phyloP scores from a whole-genome alignment of 2,888 invertebrate species.

The Eugnorisma glareosa region DNA sequence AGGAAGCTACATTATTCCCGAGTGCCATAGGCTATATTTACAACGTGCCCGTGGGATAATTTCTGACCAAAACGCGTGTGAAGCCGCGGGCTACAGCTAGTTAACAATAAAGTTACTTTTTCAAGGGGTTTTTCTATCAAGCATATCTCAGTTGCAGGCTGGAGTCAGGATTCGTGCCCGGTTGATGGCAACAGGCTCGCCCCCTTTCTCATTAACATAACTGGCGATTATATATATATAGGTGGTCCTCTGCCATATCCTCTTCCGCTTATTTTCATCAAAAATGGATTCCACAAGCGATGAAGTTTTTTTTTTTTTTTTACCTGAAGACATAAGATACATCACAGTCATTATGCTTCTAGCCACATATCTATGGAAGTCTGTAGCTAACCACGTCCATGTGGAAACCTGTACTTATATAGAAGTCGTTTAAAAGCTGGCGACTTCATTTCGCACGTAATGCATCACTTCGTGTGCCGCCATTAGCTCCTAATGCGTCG shows the following conservation, averaged over 20 bases:
- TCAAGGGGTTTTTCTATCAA: not conserved
- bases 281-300: not conserved
- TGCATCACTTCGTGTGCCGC: constrained; percentile 43
- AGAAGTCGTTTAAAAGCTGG: constrained; percentile 35
- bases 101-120: not conserved
- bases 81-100: no score
- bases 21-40: no score
- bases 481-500: constrained; percentile 58
- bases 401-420: constrained; percentile 20
- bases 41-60: no score
- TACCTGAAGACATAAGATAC: not conserved
- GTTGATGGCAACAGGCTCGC: not conserved
- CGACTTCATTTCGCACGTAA: constrained; percentile 51
- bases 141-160: not conserved
- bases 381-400: not conserved
- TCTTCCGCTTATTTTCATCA: not conserved
- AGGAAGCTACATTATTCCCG: no score
- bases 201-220: not conserved
- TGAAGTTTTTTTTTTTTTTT: constrained; percentile 12
- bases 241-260: not conserved
- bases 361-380: not conserved
- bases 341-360: not conserved
- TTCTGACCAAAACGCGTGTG: no score
- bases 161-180: not conserved
- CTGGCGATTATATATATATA: not conserved